phyloP scores from a whole-genome alignment of 2,888 invertebrate species.

The Brachycybe producta region DNA sequence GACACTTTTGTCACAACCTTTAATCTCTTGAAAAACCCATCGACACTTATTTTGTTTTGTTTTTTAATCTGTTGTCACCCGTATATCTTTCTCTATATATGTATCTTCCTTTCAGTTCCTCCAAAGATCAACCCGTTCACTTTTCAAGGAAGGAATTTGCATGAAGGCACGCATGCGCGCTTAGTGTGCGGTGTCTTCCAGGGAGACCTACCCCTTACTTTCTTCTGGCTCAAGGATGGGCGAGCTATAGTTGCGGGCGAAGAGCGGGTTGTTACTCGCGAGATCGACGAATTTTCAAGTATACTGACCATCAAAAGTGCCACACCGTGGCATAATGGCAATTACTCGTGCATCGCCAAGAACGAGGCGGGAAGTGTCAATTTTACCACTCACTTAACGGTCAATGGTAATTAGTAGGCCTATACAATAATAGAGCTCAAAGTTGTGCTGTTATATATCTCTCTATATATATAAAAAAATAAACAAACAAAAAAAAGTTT shows the following conservation, averaged over 20 bases:
- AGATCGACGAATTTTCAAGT: slow-evolving; percentile 22
- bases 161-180: slow-evolving; percentile 16
- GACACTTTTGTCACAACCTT: too few species aligned
- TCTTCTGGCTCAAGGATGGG: slow-evolving; percentile 32
- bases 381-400: slow-evolving; percentile 23
- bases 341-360: slow-evolving; percentile 27
- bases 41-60: too few species aligned
- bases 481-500: too few species aligned
- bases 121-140: slow-evolving; percentile 29
- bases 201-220: slow-evolving; percentile 31
- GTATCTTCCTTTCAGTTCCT: slow-evolving; percentile 20
- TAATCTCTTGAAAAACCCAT: too few species aligned
- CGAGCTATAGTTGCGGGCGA: slow-evolving; percentile 26
- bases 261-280: slow-evolving; percentile 22
- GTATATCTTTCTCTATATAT: too few species aligned
- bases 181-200: slow-evolving; percentile 23
- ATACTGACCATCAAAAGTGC: slow-evolving; percentile 26
- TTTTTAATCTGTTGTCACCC: too few species aligned
- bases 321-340: slow-evolving; percentile 24
- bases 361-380: slow-evolving; percentile 24
- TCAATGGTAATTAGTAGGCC: slow-evolving; percentile 24
- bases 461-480: too few species aligned
- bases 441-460: too few species aligned
- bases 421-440: too few species aligned
- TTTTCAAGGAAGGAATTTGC: slow-evolving; percentile 15